Base-by-base conservation (phyloP, 2,888 invertebrate species). In the Amiota minor region DNA sequence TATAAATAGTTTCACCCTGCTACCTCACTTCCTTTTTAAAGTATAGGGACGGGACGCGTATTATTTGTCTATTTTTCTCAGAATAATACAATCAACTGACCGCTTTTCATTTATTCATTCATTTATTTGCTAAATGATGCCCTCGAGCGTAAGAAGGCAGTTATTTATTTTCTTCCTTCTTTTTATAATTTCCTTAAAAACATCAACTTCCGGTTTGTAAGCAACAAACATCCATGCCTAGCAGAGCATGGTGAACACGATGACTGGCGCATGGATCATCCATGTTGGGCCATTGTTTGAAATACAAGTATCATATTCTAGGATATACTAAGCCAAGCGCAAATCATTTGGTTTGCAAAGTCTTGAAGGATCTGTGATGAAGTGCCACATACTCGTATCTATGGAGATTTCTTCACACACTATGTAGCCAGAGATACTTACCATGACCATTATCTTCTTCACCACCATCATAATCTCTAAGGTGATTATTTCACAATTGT, bases 401-500 rank as follows among this genome's bases (percentile, higher is more conserved):
- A 35, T 35, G 35, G 35, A 35, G 35, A 35, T 35, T 35, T 35
- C 35, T 35, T 35, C 35, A 35, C 35, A 35, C 35, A 35, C 35
- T 35, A 35, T 35, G 35, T 35, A 35, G 35, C 35, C 23, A 23
- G 23, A 2, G 23, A 23, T 23, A 23, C 23, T 35, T 8, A 35
- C 35, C 35, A 35, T 35, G 6, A n/a, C 4, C 35, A 62, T 62
- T 14, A 23, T 23, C 68, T 46, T 16, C 47, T 4, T 14, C 62
- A 16, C 23, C 49, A 46, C 20, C 64, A 35, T 45, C 46, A 70
- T 75, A 75, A 56, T 81, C 81, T 81, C 85, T 74, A 75, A 80
- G 85, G 84, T 84, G 84, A 16, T 84, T 84, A 85, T 80, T 77
- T 78, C 77, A 74, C 80, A 76, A 73, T 80, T 80, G 77, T 77